A percentile compares a stretch with the other conserved stretches of the same genome.
phyloP scores from a whole-genome alignment of 2,888 invertebrate genomes.

The Phrixothrix hirtus region DNA sequence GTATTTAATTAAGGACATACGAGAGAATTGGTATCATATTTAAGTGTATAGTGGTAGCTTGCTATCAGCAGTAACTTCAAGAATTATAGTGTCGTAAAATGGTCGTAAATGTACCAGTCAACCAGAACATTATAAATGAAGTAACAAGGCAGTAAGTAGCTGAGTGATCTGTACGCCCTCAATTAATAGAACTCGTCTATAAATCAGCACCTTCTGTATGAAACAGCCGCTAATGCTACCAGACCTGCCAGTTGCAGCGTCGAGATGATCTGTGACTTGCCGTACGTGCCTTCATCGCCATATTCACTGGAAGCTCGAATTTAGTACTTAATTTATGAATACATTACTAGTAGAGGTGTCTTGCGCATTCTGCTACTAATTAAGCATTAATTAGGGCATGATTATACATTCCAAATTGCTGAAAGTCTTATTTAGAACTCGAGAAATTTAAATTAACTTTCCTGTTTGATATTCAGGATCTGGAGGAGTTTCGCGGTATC shows the following conservation, averaged over 20 bases:
- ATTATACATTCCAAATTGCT: slow-evolving; percentile 29
- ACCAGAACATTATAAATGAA: slow-evolving; percentile 18
- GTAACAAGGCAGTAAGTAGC: slow-evolving; percentile 41
- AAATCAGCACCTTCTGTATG: slow-evolving; percentile 49
- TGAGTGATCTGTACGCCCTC: slow-evolving; percentile 41
- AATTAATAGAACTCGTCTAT: slow-evolving; percentile 48
- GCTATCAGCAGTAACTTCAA: slow-evolving; percentile 3
- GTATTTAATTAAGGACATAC: too few species aligned
- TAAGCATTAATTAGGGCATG: slow-evolving; percentile 28
- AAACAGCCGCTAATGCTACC: slow-evolving; percentile 45
- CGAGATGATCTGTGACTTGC: slow-evolving; percentile 38
- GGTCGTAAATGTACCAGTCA: slow-evolving; percentile 12
- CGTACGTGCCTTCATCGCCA: slow-evolving; percentile 24
- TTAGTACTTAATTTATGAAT: slow-evolving; percentile 27
- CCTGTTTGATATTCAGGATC: slow-evolving; percentile 26
- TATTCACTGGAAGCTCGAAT: slow-evolving; percentile 19
- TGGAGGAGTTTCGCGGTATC: slow-evolving; percentile 21
- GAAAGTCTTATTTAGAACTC: slow-evolving; percentile 28
- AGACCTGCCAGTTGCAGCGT: slow-evolving; percentile 47
- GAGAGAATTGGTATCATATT: too few species aligned
- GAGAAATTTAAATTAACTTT: slow-evolving; percentile 26
- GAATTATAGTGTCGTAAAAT: slow-evolving; percentile 13
- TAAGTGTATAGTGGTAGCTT: too few species aligned
- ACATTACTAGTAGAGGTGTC: slow-evolving; percentile 24
- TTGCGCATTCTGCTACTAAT: slow-evolving; percentile 29